phyloP scores from a whole-genome alignment of 1,140 invertebrate species.

The Nasonia giraulti region DNA sequence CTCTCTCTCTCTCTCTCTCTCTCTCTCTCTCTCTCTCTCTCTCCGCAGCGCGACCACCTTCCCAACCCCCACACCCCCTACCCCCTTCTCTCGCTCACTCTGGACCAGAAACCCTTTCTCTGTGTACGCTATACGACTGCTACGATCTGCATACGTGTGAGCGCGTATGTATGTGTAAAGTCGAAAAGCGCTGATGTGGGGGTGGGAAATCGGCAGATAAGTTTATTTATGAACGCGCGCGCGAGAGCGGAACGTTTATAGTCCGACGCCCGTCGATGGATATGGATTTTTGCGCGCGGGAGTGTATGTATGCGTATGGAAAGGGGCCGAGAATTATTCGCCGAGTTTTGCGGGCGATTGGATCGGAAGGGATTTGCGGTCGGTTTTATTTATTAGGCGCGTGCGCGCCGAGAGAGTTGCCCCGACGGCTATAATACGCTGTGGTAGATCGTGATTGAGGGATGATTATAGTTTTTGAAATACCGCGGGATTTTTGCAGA shows the following conservation, averaged over 20 bases:
- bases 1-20: constrained; percentile 40
- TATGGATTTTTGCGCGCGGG: neutral
- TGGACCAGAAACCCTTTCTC: neutral
- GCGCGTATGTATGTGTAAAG: neutral
- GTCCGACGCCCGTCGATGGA: constrained; percentile 50
- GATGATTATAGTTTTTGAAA: neutral
- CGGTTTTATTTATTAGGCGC: neutral
- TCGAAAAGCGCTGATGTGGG: constrained; percentile 38
- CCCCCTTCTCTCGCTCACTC: neutral
- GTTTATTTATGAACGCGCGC: constrained; percentile 64
- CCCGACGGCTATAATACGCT: neutral
- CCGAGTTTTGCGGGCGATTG: constrained; percentile 50
- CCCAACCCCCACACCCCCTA: neutral
- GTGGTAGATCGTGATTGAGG: neutral
- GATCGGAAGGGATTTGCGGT: neutral
- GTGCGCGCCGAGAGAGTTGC: neutral
- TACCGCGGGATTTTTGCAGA: neutral
- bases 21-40: constrained; percentile 37
- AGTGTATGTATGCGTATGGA: neutral
- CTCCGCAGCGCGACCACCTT: constrained; percentile 34
- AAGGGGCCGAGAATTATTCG: constrained; percentile 15
- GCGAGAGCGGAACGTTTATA: neutral
- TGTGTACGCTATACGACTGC: too few species aligned
- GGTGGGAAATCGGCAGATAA: constrained; percentile 64
- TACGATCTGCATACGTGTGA: neutral